Evolutionary conservation across 1,140 invertebrate genomes (phyloP).

Genomic region (Macrosteles quadrilineatus): DNA sequence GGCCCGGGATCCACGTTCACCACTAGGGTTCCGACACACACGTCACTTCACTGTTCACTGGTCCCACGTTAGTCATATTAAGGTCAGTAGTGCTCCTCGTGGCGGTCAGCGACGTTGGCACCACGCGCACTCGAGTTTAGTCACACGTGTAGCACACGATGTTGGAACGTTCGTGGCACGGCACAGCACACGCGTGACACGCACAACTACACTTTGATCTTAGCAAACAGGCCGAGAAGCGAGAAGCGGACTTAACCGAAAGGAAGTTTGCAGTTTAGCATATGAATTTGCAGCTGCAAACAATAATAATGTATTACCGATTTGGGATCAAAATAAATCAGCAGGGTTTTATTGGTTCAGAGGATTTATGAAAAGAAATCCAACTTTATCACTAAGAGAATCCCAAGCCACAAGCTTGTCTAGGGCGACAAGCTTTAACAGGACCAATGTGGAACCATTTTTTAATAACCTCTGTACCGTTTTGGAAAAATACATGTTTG

Average conservation of each 20-base stretch:
- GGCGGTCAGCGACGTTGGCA: too few species aligned
- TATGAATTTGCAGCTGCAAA: conserved; percentile 37
- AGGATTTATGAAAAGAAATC: conserved; percentile 46
- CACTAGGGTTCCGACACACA: too few species aligned
- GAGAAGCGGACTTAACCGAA: conserved; percentile 34
- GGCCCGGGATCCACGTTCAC: too few species aligned
- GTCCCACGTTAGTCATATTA: too few species aligned
- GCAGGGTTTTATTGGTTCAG: conserved; percentile 47
- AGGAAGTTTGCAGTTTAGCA: conserved; percentile 34
- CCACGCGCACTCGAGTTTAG: too few species aligned
- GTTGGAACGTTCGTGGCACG: too few species aligned
- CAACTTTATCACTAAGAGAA: conserved; percentile 45
- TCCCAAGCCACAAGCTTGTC: conserved; percentile 49
- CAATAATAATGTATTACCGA: conserved; percentile 30
- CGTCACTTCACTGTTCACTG: too few species aligned
- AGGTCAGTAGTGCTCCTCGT: too few species aligned
- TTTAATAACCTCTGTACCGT: conserved; percentile 45
- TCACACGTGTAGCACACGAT: too few species aligned
- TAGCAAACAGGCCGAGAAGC: too few species aligned
- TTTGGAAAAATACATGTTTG: conserved; percentile 42
- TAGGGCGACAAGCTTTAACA: conserved; percentile 48
- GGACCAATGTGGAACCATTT: conserved; percentile 43
- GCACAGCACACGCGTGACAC: too few species aligned
- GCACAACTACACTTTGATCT: too few species aligned
- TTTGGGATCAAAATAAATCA: conserved; percentile 32